phyloP scores from a whole-genome alignment of 2,888 invertebrate genomes.

The Brachypalpus laphriformis region DNA sequence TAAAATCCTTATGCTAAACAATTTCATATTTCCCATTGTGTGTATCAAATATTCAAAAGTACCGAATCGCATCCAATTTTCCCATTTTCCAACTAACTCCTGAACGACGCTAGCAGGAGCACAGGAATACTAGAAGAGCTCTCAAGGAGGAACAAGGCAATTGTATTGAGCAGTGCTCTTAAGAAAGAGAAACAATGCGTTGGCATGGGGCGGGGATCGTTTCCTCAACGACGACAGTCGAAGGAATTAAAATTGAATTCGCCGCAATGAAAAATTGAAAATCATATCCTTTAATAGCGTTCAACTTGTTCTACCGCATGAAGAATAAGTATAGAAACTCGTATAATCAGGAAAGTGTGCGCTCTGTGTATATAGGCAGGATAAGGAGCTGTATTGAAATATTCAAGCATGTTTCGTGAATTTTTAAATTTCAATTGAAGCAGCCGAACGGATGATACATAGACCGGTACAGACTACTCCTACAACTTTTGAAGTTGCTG shows the following conservation, averaged over 20 bases:
- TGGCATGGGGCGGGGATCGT: not conserved
- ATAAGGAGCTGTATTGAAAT: conserved; percentile 6
- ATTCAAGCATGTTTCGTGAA: conserved; percentile 62
- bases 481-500: not conserved
- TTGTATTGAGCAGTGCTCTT: conserved; percentile 48
- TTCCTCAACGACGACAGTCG: conserved; percentile 8
- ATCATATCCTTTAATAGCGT: conserved; percentile 66
- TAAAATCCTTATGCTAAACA: conserved; percentile 73
- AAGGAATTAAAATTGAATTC: conserved; percentile 71
- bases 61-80: conserved; percentile 68
- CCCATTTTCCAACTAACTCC: conserved; percentile 44
- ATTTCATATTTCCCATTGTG: conserved; percentile 72
- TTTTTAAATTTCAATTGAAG: conserved; percentile 71
- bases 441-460: conserved; percentile 13
- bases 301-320: conserved; percentile 33
- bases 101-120: conserved; percentile 16
- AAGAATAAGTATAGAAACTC: conserved; percentile 1
- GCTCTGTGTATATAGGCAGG: not conserved
- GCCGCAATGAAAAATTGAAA: conserved; percentile 71
- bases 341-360: conserved; percentile 8
- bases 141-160: conserved; percentile 52
- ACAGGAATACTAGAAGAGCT: conserved; percentile 3
- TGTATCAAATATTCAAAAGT: conserved; percentile 73
- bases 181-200: conserved; percentile 6
- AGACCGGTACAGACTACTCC: not conserved